These are phyloP conservation scores for Drosophila antonietae DNA, from an alignment of 2,888 invertebrate genomes.

Conservation along the genomic window DNA sequence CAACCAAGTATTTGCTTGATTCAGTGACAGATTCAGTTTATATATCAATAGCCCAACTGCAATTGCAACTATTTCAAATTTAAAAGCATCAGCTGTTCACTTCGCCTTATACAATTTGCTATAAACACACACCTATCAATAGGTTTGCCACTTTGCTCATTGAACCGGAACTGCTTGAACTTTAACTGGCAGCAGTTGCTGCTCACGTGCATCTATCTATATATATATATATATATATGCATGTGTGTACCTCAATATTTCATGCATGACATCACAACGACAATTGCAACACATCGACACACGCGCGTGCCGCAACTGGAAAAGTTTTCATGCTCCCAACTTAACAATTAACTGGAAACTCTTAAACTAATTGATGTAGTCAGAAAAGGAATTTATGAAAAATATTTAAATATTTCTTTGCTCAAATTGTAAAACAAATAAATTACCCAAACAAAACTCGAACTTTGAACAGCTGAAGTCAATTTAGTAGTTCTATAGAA, in stretches of 20 bases:
- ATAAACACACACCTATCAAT: conserved; percentile 4
- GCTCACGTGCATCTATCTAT: too few species aligned
- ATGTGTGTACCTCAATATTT: conserved; percentile 62
- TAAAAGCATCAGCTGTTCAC: background rate
- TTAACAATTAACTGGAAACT: conserved; percentile 15
- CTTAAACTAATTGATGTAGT: background rate
- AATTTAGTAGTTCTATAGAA: background rate
- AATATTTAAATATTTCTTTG: background rate
- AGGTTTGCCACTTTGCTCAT: conserved; percentile 50
- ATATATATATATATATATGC: too few species aligned
- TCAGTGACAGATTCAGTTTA: too few species aligned
- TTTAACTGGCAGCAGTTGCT: conserved; percentile 53
- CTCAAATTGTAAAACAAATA: background rate
- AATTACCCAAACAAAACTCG: background rate
- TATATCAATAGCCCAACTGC: too few species aligned
- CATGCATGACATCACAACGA: conserved; percentile 65
- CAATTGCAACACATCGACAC: conserved; percentile 35
- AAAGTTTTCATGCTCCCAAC: background rate
- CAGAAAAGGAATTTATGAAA: background rate
- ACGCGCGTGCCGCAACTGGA: background rate
- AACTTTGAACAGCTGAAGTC: background rate
- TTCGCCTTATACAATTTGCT: background rate
- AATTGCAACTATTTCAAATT: too few species aligned
- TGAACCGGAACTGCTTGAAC: conserved; percentile 69
- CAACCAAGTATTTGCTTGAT: too few species aligned